These are phyloP conservation scores for Marmota monax DNA, from an alignment of 2,113 vertebrate species.

Conservation along the genomic window DNA sequence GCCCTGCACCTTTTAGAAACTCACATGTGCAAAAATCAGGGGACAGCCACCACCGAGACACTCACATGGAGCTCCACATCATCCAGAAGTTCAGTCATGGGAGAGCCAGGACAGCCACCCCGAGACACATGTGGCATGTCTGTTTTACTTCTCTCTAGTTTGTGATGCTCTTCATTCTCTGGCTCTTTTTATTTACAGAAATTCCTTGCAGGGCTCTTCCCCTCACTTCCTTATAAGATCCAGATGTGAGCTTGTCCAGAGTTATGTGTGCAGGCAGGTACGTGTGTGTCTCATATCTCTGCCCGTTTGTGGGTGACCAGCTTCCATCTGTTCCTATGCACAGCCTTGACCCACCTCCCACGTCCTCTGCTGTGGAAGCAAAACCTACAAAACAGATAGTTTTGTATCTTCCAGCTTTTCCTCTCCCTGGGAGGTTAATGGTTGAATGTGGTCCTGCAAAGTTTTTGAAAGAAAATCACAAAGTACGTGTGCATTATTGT, in stretches of 20 bases:
- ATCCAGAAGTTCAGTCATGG: rapidly evolving
- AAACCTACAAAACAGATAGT: rapidly evolving
- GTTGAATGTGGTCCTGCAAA: not conserved
- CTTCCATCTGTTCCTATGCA: rapidly evolving
- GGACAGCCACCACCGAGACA: too few species aligned
- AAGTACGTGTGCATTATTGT: not conserved
- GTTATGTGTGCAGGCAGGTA: rapidly evolving
- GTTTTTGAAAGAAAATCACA: slow-evolving; percentile 21
- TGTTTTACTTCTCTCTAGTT: rapidly evolving
- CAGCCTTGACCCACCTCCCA: rapidly evolving
- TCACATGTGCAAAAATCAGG: rapidly evolving
- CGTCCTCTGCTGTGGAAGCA: not conserved
- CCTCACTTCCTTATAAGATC: not conserved
- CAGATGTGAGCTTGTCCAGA: rapidly evolving
- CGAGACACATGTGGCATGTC: rapidly evolving
- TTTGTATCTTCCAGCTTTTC: not conserved
- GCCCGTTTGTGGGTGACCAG: rapidly evolving
- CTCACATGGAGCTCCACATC: too few species aligned
- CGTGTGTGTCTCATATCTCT: too few species aligned
- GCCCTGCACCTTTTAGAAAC: not conserved
- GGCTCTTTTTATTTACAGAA: not conserved
- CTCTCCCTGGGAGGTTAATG: not conserved
- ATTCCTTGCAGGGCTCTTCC: too few species aligned
- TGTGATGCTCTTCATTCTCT: rapidly evolving
- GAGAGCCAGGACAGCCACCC: not conserved